A percentile compares a stretch with the other conserved stretches of the same genome.
phyloP scores from a whole-genome alignment of 2,888 invertebrate genomes.

The Andrena chrysosceles region DNA sequence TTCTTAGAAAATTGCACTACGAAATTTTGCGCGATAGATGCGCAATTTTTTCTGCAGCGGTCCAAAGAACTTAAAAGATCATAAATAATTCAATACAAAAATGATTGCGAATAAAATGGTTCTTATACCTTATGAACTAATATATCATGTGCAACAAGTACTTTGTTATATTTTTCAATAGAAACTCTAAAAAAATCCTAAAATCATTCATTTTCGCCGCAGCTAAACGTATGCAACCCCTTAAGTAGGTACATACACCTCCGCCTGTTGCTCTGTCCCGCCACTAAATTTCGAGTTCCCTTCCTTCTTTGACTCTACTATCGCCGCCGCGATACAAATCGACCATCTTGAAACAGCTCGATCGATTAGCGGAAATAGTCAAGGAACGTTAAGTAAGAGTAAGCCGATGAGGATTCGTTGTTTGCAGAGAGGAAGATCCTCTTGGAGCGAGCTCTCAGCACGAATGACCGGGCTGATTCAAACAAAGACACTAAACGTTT shows the following conservation, averaged over 20 bases:
- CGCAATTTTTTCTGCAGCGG: no score
- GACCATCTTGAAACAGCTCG: slow-evolving; percentile 28
- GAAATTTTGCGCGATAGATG: no score
- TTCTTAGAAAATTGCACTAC: no score
- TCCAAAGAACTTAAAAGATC: no score
- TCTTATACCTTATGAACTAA: no score
- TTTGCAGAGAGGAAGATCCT: slow-evolving; percentile 76
- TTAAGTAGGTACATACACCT: not conserved
- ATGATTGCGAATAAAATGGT: no score
- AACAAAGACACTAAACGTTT: slow-evolving; percentile 13
- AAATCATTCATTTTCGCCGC: no score
- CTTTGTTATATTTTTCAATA: no score
- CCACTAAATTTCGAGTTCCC: not conserved
- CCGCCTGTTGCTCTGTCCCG: slow-evolving; percentile 43
- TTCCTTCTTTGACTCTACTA: not conserved
- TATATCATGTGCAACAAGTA: no score
- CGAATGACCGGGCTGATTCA: slow-evolving; percentile 61
- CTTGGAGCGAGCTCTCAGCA: slow-evolving; percentile 72
- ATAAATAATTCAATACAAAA: no score
- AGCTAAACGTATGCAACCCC: no score
- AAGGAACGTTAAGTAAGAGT: slow-evolving; percentile 26
- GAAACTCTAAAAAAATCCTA: no score
- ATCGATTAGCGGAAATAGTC: slow-evolving; percentile 52
- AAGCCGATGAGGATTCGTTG: slow-evolving; percentile 71
- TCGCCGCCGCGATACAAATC: slow-evolving; percentile 13